Percentiles rank a stretch among this genome's conserved stretches.
phyloP scores from a whole-genome alignment of 2,888 invertebrate genomes.

The Galerucella nymphaeae region DNA sequence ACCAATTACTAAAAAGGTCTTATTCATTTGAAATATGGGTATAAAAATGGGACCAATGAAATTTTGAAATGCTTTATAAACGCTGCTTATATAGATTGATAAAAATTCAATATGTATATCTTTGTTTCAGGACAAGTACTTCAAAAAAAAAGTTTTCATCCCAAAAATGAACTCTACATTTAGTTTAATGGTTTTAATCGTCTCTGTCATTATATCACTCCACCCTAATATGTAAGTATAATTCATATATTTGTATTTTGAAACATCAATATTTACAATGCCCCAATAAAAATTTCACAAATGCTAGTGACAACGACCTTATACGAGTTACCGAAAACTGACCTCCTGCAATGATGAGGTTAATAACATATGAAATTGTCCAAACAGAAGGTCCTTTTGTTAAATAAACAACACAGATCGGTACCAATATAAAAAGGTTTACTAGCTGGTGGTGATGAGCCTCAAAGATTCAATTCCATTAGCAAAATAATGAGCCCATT shows the following conservation, averaged over 20 bases:
- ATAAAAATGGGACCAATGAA: no score
- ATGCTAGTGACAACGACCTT: background rate
- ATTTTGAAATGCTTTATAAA: no score
- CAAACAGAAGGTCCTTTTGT: background rate
- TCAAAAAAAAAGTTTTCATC: conserved; percentile 20
- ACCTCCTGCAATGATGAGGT: background rate
- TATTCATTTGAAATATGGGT: no score
- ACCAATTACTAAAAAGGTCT: no score
- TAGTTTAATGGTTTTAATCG: conserved; percentile 43
- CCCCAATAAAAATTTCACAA: background rate
- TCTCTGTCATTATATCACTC: conserved; percentile 42
- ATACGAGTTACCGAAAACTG: background rate
- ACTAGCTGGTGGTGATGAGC: conserved; percentile 1
- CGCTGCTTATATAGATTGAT: no score
- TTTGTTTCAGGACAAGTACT: conserved; percentile 48
- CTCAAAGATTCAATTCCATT: conserved; percentile 7
- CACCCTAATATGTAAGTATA: conserved; percentile 49
- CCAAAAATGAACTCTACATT: conserved; percentile 14
- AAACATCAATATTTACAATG: background rate
- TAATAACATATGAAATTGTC: background rate
- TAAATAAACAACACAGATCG: no score
- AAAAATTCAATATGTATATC: background rate
- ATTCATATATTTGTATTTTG: background rate
- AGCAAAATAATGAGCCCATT: conserved; percentile 17
- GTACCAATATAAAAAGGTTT: background rate